These are phyloP conservation scores for Otolemur garnettii DNA, from an alignment of 2,113 vertebrate genomes.

Conservation along the genomic window DNA sequence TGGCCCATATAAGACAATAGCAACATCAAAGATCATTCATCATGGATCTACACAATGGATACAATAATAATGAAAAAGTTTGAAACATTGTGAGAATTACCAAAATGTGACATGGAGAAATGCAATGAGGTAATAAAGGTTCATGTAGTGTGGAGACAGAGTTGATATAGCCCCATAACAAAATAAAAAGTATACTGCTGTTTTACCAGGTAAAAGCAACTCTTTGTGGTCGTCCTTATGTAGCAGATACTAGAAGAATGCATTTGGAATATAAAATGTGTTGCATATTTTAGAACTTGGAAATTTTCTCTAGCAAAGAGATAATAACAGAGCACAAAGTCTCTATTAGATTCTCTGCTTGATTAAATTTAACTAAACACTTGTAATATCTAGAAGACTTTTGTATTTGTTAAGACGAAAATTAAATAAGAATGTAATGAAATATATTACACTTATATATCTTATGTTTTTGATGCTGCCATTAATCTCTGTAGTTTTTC, in stretches of 20 bases:
- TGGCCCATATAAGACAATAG: background rate
- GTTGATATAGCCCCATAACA: background rate
- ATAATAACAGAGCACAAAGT: background rate
- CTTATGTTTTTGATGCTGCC: conserved; percentile 21
- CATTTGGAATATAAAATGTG: background rate
- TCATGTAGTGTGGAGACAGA: background rate
- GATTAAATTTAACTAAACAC: conserved; percentile 41
- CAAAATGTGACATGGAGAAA: background rate
- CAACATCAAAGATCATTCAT: background rate
- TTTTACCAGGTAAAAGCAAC: background rate
- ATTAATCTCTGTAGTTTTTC: conserved; percentile 37
- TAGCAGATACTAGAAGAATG: background rate
- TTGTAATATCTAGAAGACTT: background rate
- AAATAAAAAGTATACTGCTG: background rate
- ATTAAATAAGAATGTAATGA: background rate
- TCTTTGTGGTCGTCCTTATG: background rate
- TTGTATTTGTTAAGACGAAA: conserved; percentile 32
- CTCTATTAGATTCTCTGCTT: background rate
- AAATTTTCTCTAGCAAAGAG: background rate
- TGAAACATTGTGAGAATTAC: background rate
- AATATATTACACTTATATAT: background rate
- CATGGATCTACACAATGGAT: background rate
- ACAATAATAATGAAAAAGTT: background rate
- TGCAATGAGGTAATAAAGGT: background rate
- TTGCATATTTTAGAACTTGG: background rate